phyloP scores from a whole-genome alignment of 2,113 vertebrate genomes.

The Lonchura striata region DNA sequence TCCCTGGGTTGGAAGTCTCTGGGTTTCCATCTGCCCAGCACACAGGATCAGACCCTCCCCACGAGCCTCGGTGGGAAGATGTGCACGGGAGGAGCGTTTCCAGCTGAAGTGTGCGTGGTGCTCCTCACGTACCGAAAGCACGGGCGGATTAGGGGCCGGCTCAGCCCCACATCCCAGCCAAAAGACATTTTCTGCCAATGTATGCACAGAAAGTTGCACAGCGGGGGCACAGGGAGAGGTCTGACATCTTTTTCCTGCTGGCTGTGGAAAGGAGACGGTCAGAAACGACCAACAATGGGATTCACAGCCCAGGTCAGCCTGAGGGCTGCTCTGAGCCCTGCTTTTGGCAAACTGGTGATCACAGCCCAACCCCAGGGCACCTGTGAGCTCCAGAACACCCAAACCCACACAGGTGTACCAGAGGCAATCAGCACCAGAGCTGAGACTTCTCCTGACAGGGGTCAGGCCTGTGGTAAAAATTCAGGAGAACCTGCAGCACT shows the following conservation, averaged over 20 bases:
- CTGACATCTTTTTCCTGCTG: background rate
- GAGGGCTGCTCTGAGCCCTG: background rate
- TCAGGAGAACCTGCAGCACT: background rate
- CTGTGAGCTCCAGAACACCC: background rate
- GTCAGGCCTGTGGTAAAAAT: background rate
- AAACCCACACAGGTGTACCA: background rate
- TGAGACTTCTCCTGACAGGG: background rate
- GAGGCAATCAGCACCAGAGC: rapidly evolving
- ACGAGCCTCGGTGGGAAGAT: background rate
- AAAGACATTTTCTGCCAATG: background rate
- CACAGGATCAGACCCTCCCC: background rate
- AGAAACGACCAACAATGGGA: rapidly evolving
- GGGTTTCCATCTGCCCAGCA: background rate
- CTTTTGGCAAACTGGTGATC: background rate
- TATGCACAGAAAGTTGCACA: background rate
- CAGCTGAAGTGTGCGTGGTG: background rate
- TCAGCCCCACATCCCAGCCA: background rate
- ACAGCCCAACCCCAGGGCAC: background rate
- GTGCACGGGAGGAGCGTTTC: background rate
- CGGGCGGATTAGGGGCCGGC: rapidly evolving
- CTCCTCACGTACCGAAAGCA: background rate
- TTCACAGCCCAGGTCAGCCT: background rate
- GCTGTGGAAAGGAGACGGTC: background rate
- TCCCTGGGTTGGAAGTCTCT: background rate
- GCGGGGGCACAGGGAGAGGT: background rate